Evolutionary conservation across 2,113 vertebrate species (phyloP).

Genomic region (Ascaphus truei): DNA sequence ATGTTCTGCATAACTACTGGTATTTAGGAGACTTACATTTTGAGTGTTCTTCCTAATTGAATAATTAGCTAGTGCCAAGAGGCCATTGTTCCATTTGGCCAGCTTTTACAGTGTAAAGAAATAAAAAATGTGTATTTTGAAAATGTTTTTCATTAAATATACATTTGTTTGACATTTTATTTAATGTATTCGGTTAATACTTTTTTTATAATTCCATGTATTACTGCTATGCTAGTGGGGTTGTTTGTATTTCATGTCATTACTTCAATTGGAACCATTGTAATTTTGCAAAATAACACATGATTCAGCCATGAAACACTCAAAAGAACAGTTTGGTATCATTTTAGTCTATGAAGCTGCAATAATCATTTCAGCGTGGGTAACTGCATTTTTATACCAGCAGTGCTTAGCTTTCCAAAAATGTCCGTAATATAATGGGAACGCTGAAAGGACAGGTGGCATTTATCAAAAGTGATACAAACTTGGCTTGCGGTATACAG

Average conservation of each 20-base stretch:
- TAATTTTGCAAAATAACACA: slow-evolving; percentile 9
- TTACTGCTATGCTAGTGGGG: not conserved
- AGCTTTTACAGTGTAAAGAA: not conserved
- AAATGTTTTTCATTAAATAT: not conserved
- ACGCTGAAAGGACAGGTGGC: slow-evolving; percentile 25
- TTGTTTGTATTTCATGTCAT: not conserved
- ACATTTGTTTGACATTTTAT: slow-evolving; percentile 5
- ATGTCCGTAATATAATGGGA: slow-evolving; percentile 7
- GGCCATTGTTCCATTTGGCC: not conserved
- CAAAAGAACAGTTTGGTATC: slow-evolving; percentile 12
- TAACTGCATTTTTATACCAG: slow-evolving; percentile 3
- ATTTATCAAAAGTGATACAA: slow-evolving; percentile 24
- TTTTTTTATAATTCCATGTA: slow-evolving; percentile 5
- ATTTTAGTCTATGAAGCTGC: slow-evolving; percentile 14
- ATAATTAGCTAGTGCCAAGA: not conserved
- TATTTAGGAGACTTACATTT: too few species aligned
- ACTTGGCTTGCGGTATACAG: not conserved
- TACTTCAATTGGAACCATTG: not conserved
- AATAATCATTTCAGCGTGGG: slow-evolving; percentile 32
- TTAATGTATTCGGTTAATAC: not conserved
- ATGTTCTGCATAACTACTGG: too few species aligned
- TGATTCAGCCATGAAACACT: slow-evolving; percentile 14
- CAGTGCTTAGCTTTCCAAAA: slow-evolving; percentile 15
- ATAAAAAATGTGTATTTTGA: not conserved
- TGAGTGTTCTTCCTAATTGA: too few species aligned